phyloP scores from a whole-genome alignment of 2,888 invertebrate species.

The Himalopsyche tibetana region DNA sequence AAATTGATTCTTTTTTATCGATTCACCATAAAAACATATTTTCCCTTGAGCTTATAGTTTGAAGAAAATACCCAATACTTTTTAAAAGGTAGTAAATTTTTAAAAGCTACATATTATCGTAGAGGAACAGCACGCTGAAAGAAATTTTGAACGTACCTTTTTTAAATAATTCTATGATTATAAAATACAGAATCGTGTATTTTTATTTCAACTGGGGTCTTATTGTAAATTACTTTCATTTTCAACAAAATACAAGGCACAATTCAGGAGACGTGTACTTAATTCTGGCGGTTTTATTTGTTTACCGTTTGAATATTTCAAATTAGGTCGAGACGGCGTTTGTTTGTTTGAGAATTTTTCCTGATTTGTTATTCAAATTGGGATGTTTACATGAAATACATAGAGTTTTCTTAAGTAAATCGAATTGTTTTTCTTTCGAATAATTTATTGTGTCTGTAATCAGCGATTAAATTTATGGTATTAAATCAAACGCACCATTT shows the following conservation, averaged over 20 bases:
- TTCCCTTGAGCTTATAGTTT: too few species aligned
- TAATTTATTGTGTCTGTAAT: slow-evolving; percentile 32
- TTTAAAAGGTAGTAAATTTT: too few species aligned
- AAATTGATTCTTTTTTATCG: too few species aligned
- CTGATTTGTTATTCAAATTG: slow-evolving; percentile 38
- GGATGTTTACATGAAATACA: slow-evolving; percentile 28
- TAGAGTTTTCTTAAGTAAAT: background rate
- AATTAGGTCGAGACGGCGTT: slow-evolving; percentile 28
- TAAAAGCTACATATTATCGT: too few species aligned
- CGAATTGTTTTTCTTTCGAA: slow-evolving; percentile 7
- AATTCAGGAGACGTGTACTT: background rate
- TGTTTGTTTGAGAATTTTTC: slow-evolving; percentile 11
- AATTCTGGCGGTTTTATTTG: slow-evolving; percentile 30
- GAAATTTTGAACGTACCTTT: too few species aligned
- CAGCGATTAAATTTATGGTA: slow-evolving; percentile 7
- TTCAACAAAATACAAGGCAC: background rate
- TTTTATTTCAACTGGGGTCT: background rate
- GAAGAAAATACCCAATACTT: too few species aligned
- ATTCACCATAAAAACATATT: too few species aligned
- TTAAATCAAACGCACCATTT: background rate
- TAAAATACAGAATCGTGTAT: background rate
- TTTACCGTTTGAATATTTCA: slow-evolving; percentile 38
- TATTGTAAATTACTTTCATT: background rate
- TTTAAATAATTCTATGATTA: too few species aligned
- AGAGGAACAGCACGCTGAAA: too few species aligned